Evolutionary conservation across 1,140 invertebrate genomes (phyloP).

Genomic region (Zaprionus ornatus): DNA sequence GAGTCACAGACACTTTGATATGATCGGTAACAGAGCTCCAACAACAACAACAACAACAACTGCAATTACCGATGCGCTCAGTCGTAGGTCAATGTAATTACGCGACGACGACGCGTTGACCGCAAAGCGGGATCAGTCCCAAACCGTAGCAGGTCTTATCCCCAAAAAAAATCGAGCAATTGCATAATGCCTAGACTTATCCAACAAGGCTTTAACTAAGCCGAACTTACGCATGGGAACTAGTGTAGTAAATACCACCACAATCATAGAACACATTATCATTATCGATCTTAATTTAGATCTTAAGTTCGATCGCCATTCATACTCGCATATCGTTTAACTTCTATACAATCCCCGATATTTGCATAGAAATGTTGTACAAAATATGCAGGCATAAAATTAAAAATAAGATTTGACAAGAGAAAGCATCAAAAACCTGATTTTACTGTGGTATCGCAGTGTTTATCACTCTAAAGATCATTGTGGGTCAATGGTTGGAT

Average conservation of each 20-base stretch:
- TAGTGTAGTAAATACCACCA: neutral
- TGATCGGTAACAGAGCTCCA: constrained; percentile 57
- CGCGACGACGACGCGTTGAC: constrained; percentile 47
- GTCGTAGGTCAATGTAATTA: constrained; percentile 70
- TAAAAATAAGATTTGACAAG: neutral
- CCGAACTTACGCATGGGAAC: neutral
- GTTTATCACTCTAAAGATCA: neutral
- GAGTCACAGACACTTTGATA: constrained; percentile 41
- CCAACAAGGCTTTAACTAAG: neutral
- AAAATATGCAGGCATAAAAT: neutral
- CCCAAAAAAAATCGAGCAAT: neutral
- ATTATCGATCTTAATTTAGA: neutral
- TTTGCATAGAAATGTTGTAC: neutral
- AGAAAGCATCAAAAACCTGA: neutral
- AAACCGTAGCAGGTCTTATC: neutral
- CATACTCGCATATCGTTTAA: neutral
- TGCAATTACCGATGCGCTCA: constrained; percentile 64
- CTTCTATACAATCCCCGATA: neutral
- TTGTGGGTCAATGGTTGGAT: too few species aligned
- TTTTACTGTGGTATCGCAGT: neutral
- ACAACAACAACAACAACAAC: constrained; percentile 36
- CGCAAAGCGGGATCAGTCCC: constrained; percentile 30
- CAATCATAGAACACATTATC: neutral
- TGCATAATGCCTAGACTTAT: neutral
- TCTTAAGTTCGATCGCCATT: neutral